Percentiles rank a stretch among this genome's conserved stretches.
Conservation (phyloP, 2,113 vertebrate genomes). For the Microcebus ravelobensis region DNA sequence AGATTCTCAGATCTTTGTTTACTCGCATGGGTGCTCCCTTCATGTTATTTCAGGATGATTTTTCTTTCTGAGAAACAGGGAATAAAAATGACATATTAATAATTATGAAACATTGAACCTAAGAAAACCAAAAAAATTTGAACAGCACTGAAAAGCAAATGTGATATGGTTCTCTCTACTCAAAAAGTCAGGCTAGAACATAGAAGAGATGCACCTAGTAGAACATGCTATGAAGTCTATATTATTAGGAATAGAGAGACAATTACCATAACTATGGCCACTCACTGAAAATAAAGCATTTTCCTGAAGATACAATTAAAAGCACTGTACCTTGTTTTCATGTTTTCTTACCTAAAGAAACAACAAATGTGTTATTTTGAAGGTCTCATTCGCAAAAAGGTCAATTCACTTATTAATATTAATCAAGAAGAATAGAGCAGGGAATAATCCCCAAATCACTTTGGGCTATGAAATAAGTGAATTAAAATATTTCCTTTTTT, state of each 20-base stretch:
- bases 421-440: neutral
- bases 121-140: constrained; percentile 1
- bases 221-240: neutral
- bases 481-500: neutral
- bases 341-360: neutral
- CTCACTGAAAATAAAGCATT: neutral
- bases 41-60: neutral
- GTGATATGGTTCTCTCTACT: neutral
- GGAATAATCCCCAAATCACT: neutral
- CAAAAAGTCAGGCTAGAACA: neutral
- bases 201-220: neutral
- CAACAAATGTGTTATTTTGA: neutral
- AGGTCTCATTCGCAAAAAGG: neutral
- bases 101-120: neutral
- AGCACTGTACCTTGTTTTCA: neutral
- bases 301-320: neutral
- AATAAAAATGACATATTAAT: neutral
- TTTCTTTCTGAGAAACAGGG: neutral
- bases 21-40: constrained; percentile 6
- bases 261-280: neutral
- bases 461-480: neutral
- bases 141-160: neutral
- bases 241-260: neutral
- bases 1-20: constrained; percentile 10
- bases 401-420: neutral